Percentiles rank a stretch among this genome's conserved stretches.
phyloP scores from a whole-genome alignment of 2,888 invertebrate genomes.

The Atherix ibis region DNA sequence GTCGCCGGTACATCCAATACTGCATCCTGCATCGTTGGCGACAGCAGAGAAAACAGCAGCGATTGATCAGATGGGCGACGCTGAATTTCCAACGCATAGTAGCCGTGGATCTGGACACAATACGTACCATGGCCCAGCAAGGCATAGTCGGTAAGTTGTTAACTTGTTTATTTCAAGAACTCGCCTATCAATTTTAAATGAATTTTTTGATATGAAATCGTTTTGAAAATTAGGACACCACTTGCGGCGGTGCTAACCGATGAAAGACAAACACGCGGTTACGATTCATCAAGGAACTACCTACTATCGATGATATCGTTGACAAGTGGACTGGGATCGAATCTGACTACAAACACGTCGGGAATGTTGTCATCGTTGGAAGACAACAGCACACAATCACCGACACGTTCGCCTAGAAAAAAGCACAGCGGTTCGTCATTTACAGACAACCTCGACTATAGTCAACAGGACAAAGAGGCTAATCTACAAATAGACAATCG shows the following conservation, averaged over 20 bases:
- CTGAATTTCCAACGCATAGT: conserved; percentile 15
- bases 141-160: conserved; percentile 44
- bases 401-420: conserved; percentile 52
- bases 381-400: conserved; percentile 34
- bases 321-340: conserved; percentile 38
- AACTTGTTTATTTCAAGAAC: not conserved
- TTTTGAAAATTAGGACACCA: conserved; percentile 12
- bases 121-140: conserved; percentile 78
- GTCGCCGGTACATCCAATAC: conserved; percentile 63
- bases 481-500: conserved; percentile 16
- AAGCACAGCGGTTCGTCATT: conserved; percentile 58
- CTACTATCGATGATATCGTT: conserved; percentile 37
- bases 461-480: conserved; percentile 14
- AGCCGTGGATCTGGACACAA: conserved; percentile 42
- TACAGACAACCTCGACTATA: conserved; percentile 35
- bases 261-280: conserved; percentile 51
- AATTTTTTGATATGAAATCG: conserved; percentile 1
- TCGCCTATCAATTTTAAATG: not conserved
- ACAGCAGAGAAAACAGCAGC: conserved; percentile 4
- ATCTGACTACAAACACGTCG: conserved; percentile 32
- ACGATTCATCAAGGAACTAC: conserved; percentile 59
- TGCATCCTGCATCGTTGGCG: conserved; percentile 48
- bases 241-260: conserved; percentile 17
- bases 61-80: no score
- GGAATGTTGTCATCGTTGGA: conserved; percentile 26